These are phyloP conservation scores for Neolamprologus fasciatus DNA, from an alignment of 2,113 vertebrate genomes.

Conservation along the genomic window DNA sequence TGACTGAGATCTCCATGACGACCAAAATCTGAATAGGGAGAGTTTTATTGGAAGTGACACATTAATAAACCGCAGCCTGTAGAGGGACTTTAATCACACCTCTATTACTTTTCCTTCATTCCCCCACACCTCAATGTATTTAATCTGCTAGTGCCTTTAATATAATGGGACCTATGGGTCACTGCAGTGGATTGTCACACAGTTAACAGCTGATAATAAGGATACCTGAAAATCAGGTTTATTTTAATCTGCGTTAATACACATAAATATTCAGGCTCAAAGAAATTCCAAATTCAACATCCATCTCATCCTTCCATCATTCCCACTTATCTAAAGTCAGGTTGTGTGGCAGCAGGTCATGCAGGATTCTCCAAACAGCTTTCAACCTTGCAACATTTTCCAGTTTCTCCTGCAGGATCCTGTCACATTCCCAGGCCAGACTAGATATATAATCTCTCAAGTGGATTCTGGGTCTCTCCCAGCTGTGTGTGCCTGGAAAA, in stretches of 20 bases:
- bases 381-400: not conserved
- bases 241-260: not conserved
- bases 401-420: not conserved
- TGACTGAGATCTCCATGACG: conserved; percentile 61
- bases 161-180: not conserved
- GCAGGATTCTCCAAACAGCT: not conserved
- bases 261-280: not conserved
- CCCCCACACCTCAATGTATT: not conserved
- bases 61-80: conserved; percentile 69
- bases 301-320: not conserved
- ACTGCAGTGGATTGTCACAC: not conserved
- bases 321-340: not conserved
- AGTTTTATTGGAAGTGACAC: conserved; percentile 71
- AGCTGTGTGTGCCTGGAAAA: not conserved
- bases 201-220: not conserved
- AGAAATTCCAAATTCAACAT: not conserved
- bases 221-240: not conserved
- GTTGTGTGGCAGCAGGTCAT: not conserved
- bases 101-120: conserved; percentile 31
- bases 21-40: conserved; percentile 55
- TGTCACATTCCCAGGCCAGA: not conserved
- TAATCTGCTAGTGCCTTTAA: conserved; percentile 28
- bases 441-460: not conserved
- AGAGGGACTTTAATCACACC: conserved; percentile 59
- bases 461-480: not conserved